phyloP scores from a whole-genome alignment of 1,140 invertebrate genomes.

The Ectropis grisescens region DNA sequence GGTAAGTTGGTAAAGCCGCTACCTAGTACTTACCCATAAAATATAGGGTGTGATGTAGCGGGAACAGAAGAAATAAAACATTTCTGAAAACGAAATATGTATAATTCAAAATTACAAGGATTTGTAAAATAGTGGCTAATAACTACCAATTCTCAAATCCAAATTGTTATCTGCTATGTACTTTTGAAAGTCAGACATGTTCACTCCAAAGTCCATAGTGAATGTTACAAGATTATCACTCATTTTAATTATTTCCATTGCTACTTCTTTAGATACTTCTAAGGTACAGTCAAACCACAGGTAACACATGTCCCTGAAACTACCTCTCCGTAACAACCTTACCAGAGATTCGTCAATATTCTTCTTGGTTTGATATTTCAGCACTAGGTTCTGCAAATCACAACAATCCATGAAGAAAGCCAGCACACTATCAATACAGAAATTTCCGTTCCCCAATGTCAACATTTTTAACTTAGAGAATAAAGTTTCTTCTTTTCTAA shows the following conservation, averaged over 20 bases:
- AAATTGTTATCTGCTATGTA: constrained; percentile 59
- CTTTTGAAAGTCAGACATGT: constrained; percentile 36
- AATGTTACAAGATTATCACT: constrained; percentile 47
- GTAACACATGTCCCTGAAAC: constrained; percentile 39
- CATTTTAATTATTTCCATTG: constrained; percentile 42
- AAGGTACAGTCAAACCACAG: constrained; percentile 63
- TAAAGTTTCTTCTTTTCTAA: constrained; percentile 34
- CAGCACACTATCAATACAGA: constrained; percentile 44
- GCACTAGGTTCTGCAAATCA: constrained; percentile 40
- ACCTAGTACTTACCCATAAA: no score
- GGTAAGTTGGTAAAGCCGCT: no score
- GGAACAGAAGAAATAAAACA: no score
- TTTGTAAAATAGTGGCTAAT: no score
- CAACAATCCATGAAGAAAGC: constrained; percentile 51
- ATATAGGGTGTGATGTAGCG: no score
- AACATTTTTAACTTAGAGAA: constrained; percentile 44
- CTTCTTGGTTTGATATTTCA: constrained; percentile 55
- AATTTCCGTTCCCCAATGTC: constrained; percentile 55
- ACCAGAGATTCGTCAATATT: constrained; percentile 43
- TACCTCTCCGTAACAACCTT: constrained; percentile 39
- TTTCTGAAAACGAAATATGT: no score
- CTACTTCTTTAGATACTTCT: constrained; percentile 46
- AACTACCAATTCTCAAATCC: constrained; percentile 51
- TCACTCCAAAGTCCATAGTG: constrained; percentile 41
- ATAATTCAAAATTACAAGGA: no score